Conservation (phyloP, 2,797 vertebrate species). For the Hoplostethus mediterraneus region DNA sequence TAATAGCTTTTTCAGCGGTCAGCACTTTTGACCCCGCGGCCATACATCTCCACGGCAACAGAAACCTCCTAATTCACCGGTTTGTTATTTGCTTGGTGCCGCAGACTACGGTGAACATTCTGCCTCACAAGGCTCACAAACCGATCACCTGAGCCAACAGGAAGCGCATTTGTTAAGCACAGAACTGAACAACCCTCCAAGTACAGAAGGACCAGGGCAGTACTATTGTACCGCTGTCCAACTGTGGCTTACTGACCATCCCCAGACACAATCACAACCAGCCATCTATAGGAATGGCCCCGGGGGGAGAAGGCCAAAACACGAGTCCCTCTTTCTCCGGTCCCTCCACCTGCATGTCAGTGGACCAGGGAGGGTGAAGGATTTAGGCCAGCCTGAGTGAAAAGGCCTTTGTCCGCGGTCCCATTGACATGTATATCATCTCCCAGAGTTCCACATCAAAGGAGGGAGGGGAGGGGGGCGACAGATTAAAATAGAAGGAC, state of each 20-base stretch:
- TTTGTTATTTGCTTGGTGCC: conserved; percentile 34
- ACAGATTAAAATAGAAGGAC: conserved; percentile 54
- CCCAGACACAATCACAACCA: conserved; percentile 42
- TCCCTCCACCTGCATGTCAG: conserved; percentile 77
- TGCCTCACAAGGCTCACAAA: conserved; percentile 43
- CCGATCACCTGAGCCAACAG: conserved; percentile 41
- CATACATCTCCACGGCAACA: conserved; percentile 45
- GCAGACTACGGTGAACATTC: conserved; percentile 60
- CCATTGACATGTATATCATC: conserved; percentile 86
- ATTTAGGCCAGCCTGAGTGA: conserved; percentile 71
- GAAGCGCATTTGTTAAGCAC: conserved; percentile 53
- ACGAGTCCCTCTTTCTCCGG: conserved; percentile 54
- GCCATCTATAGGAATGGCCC: conserved; percentile 25
- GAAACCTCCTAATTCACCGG: conserved; percentile 56
- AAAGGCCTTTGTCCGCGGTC: conserved; percentile 80
- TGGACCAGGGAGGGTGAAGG: conserved; percentile 68
- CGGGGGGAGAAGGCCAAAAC: conserved; percentile 47
- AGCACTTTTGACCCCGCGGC: conserved; percentile 49
- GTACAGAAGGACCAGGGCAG: conserved; percentile 27
- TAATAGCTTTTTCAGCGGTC: conserved; percentile 61
- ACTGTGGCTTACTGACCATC: conserved; percentile 51
- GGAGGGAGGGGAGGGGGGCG: conserved; percentile 31
- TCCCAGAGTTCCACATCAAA: conserved; percentile 72
- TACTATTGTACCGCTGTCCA: conserved; percentile 62
- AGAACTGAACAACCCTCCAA: conserved; percentile 49